Percentiles rank a stretch among this genome's conserved stretches.
Conservation (phyloP, 1,140 invertebrate genomes). For the Cydia splendana region DNA sequence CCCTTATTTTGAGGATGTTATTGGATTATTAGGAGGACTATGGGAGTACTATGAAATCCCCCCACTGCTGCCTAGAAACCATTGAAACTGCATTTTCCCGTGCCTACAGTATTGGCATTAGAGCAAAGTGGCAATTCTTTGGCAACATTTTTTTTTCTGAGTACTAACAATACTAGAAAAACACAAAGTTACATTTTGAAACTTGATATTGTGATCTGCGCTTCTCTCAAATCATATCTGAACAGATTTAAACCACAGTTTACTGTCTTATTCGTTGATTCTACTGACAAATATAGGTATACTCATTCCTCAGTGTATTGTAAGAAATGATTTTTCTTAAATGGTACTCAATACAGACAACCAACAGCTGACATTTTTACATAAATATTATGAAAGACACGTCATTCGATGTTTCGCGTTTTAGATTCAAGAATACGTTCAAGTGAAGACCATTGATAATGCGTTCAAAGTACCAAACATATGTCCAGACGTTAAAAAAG, state of each 20-base stretch:
- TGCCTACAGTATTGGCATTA: neutral
- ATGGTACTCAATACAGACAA: no score
- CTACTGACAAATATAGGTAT: no score
- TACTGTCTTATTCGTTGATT: neutral
- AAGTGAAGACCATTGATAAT: neutral
- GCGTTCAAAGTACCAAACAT: neutral
- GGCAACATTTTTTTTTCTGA: constrained; percentile 15
- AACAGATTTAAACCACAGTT: neutral
- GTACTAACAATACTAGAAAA: neutral
- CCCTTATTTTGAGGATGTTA: no score
- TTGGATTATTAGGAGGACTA: no score
- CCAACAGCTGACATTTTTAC: neutral
- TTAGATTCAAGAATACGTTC: neutral
- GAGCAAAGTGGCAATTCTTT: constrained; percentile 22
- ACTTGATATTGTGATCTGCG: neutral
- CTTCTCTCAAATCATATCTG: no score
- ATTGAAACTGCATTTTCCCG: neutral
- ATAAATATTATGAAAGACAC: neutral
- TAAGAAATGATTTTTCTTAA: no score
- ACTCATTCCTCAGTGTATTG: no score
- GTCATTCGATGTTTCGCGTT: constrained; percentile 1
- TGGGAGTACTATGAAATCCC: no score
- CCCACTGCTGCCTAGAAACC: no score
- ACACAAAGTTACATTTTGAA: neutral
- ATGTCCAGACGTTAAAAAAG: no score